Base-by-base conservation (phyloP, 2,113 vertebrate genomes). In the Seriola rivoliana region DNA sequence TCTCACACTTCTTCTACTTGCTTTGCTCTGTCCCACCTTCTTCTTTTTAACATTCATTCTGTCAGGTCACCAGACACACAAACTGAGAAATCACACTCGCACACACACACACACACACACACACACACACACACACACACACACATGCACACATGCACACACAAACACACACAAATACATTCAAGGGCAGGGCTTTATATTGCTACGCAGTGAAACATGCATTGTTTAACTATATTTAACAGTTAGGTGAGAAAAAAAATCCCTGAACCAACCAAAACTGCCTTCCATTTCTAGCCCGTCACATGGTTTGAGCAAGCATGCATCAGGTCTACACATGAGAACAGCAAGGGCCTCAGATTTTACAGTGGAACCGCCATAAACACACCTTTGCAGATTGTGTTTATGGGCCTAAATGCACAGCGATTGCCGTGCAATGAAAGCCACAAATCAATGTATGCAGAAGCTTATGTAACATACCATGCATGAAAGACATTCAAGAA, bases 211-310 rank as follows among this genome's bases (percentile, higher is more conserved):
- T 52, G 60, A 74, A 80, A 81, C 32, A 48, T 42, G 12, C 34
- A 75, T 29, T 80, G 55, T 85, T 82, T 72, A 23, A 80, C 69
- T 75, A 72, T 58, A 70, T 85, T 85, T 84, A 80, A 82, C 75
- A 88, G 54, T 23, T 48, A 29, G 62, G 66, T 80, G 78, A 75
- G 58, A 87, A 75, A 29, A 88, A 80, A 48, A 62, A 58, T 64
- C 48, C 19, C 38, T 16, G 32, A 71, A 58, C 60, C 42, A 76
- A 85, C 71, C 38, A 52, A 44, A 74, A 23, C 58, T 34, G 66
- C 42, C 36, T 36, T 75, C 71, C 16, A 44, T 58, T 71, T 77
- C 34, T 67, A 44, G 52, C 60, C 66, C 63, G 71, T 87, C 78
- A 81, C 54, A 50, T 58, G 42, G 12, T 58, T 25, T 58, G 59